These are phyloP conservation scores for Hemitrygon akajei DNA, from an alignment of 2,797 vertebrate genomes.

Conservation along the genomic window DNA sequence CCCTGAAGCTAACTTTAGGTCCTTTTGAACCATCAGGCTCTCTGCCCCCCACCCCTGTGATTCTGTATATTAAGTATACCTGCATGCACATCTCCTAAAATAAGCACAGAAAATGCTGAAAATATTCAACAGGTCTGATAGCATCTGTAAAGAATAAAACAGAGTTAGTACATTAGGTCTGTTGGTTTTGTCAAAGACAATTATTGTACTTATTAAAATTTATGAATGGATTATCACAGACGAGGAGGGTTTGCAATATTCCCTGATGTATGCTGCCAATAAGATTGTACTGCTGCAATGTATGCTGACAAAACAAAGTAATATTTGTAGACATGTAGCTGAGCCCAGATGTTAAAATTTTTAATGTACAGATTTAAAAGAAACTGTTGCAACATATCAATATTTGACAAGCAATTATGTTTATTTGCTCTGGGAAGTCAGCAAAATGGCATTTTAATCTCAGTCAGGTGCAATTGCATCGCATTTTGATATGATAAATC, in stretches of 20 bases:
- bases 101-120: too few species aligned
- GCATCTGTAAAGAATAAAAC: too few species aligned
- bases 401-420: background rate
- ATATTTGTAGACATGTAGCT: background rate
- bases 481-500: background rate
- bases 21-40: background rate
- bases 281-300: background rate
- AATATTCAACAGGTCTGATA: too few species aligned
- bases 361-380: background rate
- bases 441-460: background rate
- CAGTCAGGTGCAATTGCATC: background rate
- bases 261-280: background rate
- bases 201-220: background rate
- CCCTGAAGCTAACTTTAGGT: background rate
- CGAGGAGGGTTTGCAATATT: background rate
- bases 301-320: background rate
- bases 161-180: too few species aligned
- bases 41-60: too few species aligned
- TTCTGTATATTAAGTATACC: too few species aligned
- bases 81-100: background rate
- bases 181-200: too few species aligned
- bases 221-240: background rate
- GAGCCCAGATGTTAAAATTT: background rate
- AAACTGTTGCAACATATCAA: background rate
- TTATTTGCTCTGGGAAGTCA: background rate